Evolutionary conservation across 2,113 vertebrate species (phyloP).

Genomic region (Pontoporia blainvillei): DNA sequence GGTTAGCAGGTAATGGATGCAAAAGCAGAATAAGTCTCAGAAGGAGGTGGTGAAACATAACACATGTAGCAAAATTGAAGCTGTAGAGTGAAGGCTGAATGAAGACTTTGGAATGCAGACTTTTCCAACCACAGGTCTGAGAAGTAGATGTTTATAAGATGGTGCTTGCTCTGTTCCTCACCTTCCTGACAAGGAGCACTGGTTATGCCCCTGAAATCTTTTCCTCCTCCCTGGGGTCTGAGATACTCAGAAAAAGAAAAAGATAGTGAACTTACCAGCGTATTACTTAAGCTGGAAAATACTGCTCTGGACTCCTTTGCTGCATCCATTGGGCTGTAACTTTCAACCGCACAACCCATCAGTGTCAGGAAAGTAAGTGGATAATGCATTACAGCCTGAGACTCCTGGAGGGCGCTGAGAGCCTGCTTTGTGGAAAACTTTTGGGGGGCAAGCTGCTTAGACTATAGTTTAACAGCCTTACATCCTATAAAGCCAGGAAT

Average conservation of each 20-base stretch:
- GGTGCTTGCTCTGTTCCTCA: background rate
- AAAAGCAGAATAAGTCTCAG: slow-evolving; percentile 11
- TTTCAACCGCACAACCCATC: background rate
- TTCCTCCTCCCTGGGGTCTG: background rate
- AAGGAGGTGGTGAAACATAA: background rate
- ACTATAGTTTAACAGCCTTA: background rate
- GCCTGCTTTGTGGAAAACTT: background rate
- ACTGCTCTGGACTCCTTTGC: background rate
- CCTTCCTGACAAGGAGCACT: background rate
- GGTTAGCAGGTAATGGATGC: background rate
- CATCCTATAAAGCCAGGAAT: background rate
- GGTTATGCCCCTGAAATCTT: background rate
- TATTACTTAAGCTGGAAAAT: slow-evolving; percentile 6
- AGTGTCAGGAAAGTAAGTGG: background rate
- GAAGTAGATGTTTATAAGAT: slow-evolving; percentile 9
- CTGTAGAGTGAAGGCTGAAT: background rate
- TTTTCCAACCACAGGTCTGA: background rate
- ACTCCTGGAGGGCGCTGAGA: slow-evolving; percentile 42
- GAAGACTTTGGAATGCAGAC: slow-evolving; percentile 1
- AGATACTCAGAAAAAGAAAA: background rate
- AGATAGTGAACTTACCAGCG: background rate
- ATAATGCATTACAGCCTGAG: slow-evolving; percentile 3
- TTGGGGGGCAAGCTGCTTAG: background rate
- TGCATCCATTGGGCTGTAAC: background rate
- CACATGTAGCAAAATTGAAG: background rate